Percentiles rank a stretch among this genome's conserved stretches.
These are phyloP conservation scores for Pterocles burchelli DNA, from an alignment of 2,113 vertebrate genomes.

Conservation along the genomic window DNA sequence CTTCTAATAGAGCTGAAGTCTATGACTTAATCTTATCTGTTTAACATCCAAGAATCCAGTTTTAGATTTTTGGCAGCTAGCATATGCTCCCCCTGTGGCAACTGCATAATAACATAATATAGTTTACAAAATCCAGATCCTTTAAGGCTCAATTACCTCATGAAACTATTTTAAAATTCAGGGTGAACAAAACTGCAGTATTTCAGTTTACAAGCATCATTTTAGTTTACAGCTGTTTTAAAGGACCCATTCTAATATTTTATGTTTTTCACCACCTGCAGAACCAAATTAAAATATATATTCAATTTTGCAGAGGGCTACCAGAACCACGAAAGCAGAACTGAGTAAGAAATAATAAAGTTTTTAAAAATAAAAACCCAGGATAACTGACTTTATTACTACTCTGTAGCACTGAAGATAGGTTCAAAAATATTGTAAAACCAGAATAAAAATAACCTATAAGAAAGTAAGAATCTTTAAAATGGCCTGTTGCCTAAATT, in stretches of 20 bases:
- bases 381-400: background rate
- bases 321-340: constrained; percentile 9
- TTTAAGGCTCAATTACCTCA: constrained; percentile 65
- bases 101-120: constrained; percentile 58
- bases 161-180: constrained; percentile 66
- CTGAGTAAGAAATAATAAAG: background rate
- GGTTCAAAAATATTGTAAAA: background rate
- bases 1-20: constrained; percentile 48
- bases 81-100: constrained; percentile 58
- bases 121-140: constrained; percentile 37
- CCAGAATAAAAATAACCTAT: background rate
- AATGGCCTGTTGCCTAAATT: background rate
- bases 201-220: constrained; percentile 60
- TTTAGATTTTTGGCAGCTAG: constrained; percentile 65
- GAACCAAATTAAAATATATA: constrained; percentile 54
- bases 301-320: constrained; percentile 6
- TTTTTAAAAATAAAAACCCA: background rate
- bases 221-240: constrained; percentile 59
- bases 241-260: constrained; percentile 43
- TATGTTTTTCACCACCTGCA: constrained; percentile 41
- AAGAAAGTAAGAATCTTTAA: background rate
- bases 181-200: constrained; percentile 33
- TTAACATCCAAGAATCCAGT: constrained; percentile 69
- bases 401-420: background rate
- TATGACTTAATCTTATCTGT: constrained; percentile 73